Evolutionary conservation across 2,797 vertebrate genomes (phyloP), one percentile per base, ranked within the genome.

Genomic region (Alauda arvensis): DNA sequence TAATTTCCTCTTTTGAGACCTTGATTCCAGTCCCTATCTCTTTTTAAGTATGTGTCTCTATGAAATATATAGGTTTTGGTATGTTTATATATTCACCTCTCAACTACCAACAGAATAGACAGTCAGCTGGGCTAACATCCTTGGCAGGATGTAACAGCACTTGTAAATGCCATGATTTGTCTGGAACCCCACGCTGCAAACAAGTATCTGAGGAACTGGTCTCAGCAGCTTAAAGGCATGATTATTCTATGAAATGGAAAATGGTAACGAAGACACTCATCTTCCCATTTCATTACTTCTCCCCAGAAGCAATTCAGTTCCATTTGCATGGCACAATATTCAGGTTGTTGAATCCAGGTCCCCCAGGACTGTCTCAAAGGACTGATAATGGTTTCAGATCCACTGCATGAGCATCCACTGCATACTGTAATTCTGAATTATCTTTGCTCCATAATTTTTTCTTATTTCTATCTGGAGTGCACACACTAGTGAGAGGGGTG

Each of bases 171-270:
- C 53, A 18, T 62, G 24, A 69, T 77, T 78, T 42, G 39, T 67
- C 70, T 88, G 85, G 63, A 87, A 60, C 13, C 23, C 9, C 59
- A 42, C 13, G 11, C 57, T 25, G 20, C 67, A 88, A 76, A 81
- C 53, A 67, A 69, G 24, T 68, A 40, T 40, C 29, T 63, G 56
- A 88, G 43, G 59, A 87, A 45, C 76, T 76, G 70, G 63, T 85
- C 57, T 69, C 45, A 72, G 34, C 59, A 89, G 70, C 93, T 92
- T 78, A 62, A 83, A 92, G 80, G 83, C 87, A 76, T 53, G 67
- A 87, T 89, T 90, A 78, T 85, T 69, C 67, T 77, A 49, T 78
- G 85, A 90, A 90, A 91, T 37, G 87, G 77, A 78, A 94, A 94
- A 93, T 76, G 39, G n/a, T 62, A 90, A 83, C 14, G 6, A 91